Evolutionary conservation across 2,113 vertebrate genomes (phyloP), one percentile per base, ranked within the genome.

Genomic region (Tinamus guttatus): DNA sequence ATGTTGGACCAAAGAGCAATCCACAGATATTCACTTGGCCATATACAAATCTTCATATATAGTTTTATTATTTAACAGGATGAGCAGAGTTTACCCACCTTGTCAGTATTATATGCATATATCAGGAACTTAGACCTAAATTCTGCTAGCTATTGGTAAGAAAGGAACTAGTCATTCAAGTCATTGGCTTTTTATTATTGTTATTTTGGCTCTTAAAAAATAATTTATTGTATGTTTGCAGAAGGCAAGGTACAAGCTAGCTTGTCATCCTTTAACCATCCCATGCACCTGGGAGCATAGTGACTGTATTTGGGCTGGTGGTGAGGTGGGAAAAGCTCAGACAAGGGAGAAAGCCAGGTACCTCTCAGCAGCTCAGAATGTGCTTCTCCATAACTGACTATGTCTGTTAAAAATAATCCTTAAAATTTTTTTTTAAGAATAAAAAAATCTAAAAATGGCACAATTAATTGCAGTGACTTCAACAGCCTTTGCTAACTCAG

Each of bases 11-110:
- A 36, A 32, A 56, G 6, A 59, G 5, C 4, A 59, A 49, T 0
- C 0, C 47, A 71, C 9, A 58, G 16, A 19, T 43, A 40, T 1
- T 18, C 41, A 11, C 0, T 5, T 60, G 36, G 20, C 30, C 5
- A 28, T 45, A 13, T 12, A 13, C 11, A 78, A 84, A 75, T 41
- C 10, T 62, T 15, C 3, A 22, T 24, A 8, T n/a, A 1, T 45
- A 45, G 47, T 68, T 88, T 63, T 73, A 51, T 30, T 85, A 41
- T 36, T 36, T 13, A 73, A 27, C 1, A 40, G 5, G 8, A 54
- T 60, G 9, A 95, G 11, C 12, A 71, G 60, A 63, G 0, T 5
- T 30, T 70, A 56, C 8, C 4, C n/a, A 49, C 4, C 19, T 64
- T 40, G 1, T 64, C 0, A 6, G 12, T 25, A 52, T 69, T 11